Conservation (phyloP, 2,113 vertebrate genomes). For the Fulmarus glacialis region DNA sequence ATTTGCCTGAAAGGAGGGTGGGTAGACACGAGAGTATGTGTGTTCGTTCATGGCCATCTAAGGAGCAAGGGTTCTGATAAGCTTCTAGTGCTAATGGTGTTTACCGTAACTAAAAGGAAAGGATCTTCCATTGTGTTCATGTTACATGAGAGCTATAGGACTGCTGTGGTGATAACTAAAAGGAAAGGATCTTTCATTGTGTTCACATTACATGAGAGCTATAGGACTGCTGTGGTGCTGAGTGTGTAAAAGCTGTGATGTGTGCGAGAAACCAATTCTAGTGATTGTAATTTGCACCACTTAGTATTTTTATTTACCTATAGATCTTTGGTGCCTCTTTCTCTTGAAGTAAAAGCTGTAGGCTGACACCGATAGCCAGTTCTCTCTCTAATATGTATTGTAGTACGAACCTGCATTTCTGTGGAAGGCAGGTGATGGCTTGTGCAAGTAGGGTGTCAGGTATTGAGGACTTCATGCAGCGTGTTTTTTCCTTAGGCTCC, state of each 20-base stretch:
- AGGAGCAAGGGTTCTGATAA: background rate
- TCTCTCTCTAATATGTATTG: background rate
- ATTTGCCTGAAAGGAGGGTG: background rate
- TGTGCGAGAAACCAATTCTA: background rate
- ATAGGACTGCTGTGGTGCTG: background rate
- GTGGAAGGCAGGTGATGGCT: background rate
- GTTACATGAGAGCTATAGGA: rapidly evolving
- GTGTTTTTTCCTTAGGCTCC: background rate
- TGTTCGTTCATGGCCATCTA: background rate
- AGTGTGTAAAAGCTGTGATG: background rate
- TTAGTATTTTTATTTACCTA: rapidly evolving
- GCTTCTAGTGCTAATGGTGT: background rate
- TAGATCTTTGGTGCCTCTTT: background rate
- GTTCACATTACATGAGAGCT: rapidly evolving
- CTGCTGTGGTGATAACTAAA: background rate
- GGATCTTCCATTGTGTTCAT: background rate
- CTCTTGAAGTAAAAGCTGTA: background rate
- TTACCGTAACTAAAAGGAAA: background rate
- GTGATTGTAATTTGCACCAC: background rate
- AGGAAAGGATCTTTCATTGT: background rate
- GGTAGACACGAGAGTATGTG: background rate
- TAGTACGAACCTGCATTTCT: background rate
- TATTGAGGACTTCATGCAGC: background rate
- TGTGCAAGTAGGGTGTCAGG: background rate
- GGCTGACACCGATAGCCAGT: rapidly evolving